Evolutionary conservation across 2,888 invertebrate species (phyloP).

Genomic region (Himalopsyche kuldschensis): DNA sequence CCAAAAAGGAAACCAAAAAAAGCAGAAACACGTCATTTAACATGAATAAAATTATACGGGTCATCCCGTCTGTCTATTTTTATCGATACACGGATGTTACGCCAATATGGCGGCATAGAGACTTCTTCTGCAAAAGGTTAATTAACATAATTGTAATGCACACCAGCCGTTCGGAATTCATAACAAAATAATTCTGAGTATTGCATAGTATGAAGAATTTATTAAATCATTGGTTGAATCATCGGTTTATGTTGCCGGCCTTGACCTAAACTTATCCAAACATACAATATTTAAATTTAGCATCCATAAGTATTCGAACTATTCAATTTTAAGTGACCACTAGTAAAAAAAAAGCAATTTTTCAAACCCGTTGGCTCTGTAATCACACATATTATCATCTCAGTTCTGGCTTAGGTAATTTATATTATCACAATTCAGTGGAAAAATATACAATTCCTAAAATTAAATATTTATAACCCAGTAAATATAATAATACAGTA

Average conservation of each 20-base stretch:
- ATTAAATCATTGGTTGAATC: not conserved
- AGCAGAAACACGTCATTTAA: not conserved
- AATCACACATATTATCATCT: not conserved
- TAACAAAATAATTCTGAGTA: not conserved
- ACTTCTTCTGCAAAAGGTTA: not conserved
- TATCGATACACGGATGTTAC: not conserved
- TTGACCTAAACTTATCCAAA: not conserved
- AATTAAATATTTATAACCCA: too few species aligned
- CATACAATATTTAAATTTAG: not conserved
- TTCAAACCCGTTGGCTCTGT: not conserved
- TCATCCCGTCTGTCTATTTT: not conserved
- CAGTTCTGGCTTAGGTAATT: too few species aligned
- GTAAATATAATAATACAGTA: too few species aligned
- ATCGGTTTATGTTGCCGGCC: not conserved
- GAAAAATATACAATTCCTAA: too few species aligned
- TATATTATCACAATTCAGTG: too few species aligned
- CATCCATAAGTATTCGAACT: not conserved
- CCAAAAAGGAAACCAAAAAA: too few species aligned
- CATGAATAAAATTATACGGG: not conserved
- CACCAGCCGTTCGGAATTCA: not conserved
- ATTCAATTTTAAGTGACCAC: not conserved
- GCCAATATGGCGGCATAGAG: not conserved
- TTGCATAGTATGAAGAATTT: not conserved
- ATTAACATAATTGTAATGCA: not conserved
- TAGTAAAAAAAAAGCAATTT: not conserved